These are phyloP conservation scores for Pollimyrus isidori DNA, from an alignment of 2,113 vertebrate species.

Conservation along the genomic window DNA sequence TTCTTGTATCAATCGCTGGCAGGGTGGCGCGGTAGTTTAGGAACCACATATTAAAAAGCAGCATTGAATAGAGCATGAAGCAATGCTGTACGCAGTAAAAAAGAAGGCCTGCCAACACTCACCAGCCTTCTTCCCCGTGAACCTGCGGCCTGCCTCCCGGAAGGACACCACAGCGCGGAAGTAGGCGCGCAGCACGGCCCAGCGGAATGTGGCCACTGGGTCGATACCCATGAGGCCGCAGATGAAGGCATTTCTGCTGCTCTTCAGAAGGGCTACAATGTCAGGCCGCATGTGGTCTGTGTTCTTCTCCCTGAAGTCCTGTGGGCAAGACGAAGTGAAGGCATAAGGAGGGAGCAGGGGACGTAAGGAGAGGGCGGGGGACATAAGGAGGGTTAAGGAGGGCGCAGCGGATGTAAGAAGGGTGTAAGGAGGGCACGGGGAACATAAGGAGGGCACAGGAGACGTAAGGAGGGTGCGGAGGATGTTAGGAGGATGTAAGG, in stretches of 20 bases:
- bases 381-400: too few relatives aligned
- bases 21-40: background rate
- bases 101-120: conserved; percentile 37
- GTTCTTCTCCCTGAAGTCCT: conserved; percentile 99
- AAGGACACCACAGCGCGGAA: conserved; percentile 90
- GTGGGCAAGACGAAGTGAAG: background rate
- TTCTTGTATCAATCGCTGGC: background rate
- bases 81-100: background rate
- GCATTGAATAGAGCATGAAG: background rate
- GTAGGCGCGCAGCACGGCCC: conserved; percentile 86
- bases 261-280: conserved; percentile 87
- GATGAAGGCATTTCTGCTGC: conserved; percentile 90
- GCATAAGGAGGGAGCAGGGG: background rate
- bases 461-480: too few relatives aligned
- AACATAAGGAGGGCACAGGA: background rate
- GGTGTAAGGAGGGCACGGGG: background rate
- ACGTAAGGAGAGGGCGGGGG: too few relatives aligned
- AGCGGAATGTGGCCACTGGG: conserved; percentile 88
- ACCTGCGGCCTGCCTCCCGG: conserved; percentile 79
- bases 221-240: conserved; percentile 89
- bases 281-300: conserved; percentile 97
- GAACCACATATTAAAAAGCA: background rate
- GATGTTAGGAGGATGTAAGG: background rate
- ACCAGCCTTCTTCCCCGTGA: conserved; percentile 78
- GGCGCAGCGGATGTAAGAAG: background rate